phyloP scores from a whole-genome alignment of 2,888 invertebrate genomes.

The Himalopsyche anomala region DNA sequence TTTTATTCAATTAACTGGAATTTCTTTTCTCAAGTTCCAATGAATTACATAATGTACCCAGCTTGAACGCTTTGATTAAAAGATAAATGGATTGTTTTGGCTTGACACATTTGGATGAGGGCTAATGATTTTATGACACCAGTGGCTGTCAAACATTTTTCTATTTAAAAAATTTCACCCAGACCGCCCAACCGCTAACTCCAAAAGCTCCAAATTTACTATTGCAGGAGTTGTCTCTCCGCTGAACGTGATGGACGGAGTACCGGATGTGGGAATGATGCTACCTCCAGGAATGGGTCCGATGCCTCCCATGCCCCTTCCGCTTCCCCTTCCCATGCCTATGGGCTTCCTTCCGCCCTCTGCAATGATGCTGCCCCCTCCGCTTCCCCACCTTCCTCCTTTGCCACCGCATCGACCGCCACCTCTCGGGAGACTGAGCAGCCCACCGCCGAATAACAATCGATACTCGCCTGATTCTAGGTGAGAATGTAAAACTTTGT shows the following conservation, averaged over 20 bases:
- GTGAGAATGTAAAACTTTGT: neutral
- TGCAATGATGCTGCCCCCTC: slow-evolving; percentile 78
- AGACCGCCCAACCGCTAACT: neutral
- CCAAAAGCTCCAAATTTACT: neutral
- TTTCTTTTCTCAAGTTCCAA: too few species aligned
- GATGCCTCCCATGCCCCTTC: slow-evolving; percentile 80
- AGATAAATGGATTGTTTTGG: too few species aligned
- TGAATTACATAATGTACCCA: too few species aligned
- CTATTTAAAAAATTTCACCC: neutral
- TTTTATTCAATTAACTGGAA: too few species aligned
- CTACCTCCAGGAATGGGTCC: slow-evolving; percentile 73
- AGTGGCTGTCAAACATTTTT: too few species aligned
- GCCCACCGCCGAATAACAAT: slow-evolving; percentile 67
- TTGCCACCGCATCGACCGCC: slow-evolving; percentile 79
- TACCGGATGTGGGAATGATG: slow-evolving; percentile 69
- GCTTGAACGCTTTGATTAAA: too few species aligned
- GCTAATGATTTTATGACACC: too few species aligned
- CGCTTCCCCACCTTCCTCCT: slow-evolving; percentile 80
- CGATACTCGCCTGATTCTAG: slow-evolving; percentile 64
- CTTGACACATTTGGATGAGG: too few species aligned
- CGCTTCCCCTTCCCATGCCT: slow-evolving; percentile 77
- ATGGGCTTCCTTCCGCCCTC: slow-evolving; percentile 77
- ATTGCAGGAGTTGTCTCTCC: slow-evolving; percentile 77
- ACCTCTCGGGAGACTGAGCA: slow-evolving; percentile 69
- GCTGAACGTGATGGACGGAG: slow-evolving; percentile 70